phyloP scores from a whole-genome alignment of 2,113 vertebrate species.

The Grus americana region DNA sequence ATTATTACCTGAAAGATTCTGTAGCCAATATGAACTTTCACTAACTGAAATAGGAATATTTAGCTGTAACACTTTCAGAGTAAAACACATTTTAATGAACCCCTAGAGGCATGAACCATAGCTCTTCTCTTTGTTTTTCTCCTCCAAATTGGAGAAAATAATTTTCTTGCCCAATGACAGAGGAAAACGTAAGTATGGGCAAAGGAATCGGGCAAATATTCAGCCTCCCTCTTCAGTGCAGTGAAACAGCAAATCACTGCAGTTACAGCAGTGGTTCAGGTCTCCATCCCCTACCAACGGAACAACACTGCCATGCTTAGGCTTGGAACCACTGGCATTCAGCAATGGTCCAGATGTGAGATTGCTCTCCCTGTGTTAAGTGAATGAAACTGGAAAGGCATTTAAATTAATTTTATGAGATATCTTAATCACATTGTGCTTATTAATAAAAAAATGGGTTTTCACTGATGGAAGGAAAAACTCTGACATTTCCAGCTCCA shows the following conservation, averaged over 20 bases:
- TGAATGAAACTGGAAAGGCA: background rate
- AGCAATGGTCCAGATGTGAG: rapidly evolving
- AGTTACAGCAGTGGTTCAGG: background rate
- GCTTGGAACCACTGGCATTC: background rate
- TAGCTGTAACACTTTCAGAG: background rate
- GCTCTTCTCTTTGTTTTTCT: background rate
- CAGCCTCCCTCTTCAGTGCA: background rate
- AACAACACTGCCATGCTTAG: background rate
- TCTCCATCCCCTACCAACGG: background rate
- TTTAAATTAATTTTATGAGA: background rate
- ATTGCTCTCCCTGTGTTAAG: background rate
- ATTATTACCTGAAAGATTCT: background rate
- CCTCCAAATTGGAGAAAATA: background rate
- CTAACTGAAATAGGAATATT: background rate
- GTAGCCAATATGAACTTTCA: background rate
- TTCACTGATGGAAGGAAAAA: background rate
- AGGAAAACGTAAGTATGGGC: background rate
- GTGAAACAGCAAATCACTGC: background rate
- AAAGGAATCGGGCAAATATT: background rate
- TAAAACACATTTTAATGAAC: conserved; percentile 2
- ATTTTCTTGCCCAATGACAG: background rate
- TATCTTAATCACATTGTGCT: background rate
- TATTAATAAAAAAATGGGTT: background rate
- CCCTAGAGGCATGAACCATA: background rate
- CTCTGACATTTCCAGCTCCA: background rate